Base-by-base conservation (phyloP, 2,113 vertebrate species). In the Rhinoderma darwinii region DNA sequence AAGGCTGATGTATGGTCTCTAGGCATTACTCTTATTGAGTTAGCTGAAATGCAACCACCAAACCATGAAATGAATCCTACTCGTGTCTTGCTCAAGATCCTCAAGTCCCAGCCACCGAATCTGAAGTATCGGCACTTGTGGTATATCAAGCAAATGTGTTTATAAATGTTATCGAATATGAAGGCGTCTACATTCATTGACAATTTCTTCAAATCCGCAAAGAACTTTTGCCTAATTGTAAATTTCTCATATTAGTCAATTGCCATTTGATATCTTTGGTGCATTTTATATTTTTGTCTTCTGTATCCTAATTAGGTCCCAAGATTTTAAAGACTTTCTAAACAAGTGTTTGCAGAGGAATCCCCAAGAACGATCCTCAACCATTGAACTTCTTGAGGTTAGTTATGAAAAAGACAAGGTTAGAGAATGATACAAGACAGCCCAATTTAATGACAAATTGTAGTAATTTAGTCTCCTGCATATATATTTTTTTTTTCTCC, bases 1-100 rank as follows among this genome's bases (percentile, higher is more conserved):
- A 91, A 94, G 89, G 92, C 92, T 1, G 94, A 95, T 87, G 90
- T 95, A 86, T 95, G 94, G 94, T 95, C 94, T 0, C 90, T 95
- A 86, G 94, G 94, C 39, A 93, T 95, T 88, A 95, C 94, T 0
- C 90, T 95, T 75, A 94, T 95, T 0, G 94, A 95, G 90, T 89
- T 93, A 78, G 94, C 94, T 0, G 94, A 95, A 90, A 93, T 91
- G 91, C 93, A 94, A 61, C 94, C 94, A 0, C 94, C 94, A 15
- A 88, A 94, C 85, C 94, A 95, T 0, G 92, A 92, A 14, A 91
- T 95, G 86, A 95, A 93, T 88, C 94, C 94, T 2, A 93, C 94
- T 81, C 90, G 94, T 32, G 94, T 93, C 39, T 89, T 94, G 86
- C 90, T 94, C 86, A 94, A 92, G 86, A 93, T 94, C 76, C 22